These are phyloP conservation scores for Aphaenogaster ashmeadi DNA, from an alignment of 1,140 invertebrate species.

Conservation along the genomic window DNA sequence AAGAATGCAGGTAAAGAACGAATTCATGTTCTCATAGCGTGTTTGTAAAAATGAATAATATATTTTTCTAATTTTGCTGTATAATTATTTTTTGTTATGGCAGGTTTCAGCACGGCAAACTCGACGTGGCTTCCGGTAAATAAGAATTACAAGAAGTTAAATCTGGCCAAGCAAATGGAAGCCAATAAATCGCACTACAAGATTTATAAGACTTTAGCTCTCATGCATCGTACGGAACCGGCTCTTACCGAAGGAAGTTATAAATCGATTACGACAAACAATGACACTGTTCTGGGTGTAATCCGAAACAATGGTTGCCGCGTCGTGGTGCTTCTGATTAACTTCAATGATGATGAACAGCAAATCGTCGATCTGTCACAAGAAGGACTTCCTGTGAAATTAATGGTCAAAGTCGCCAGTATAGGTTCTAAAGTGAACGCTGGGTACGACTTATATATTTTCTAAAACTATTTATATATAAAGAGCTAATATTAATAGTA, in stretches of 20 bases:
- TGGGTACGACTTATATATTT: neutral
- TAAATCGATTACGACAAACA: slow-evolving; percentile 78
- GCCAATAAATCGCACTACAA: slow-evolving; percentile 85
- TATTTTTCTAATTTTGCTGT: neutral
- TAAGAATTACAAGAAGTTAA: slow-evolving; percentile 88
- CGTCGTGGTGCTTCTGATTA: slow-evolving; percentile 87
- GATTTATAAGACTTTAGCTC: slow-evolving; percentile 86
- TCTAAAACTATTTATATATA: neutral
- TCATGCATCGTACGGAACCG: slow-evolving; percentile 79
- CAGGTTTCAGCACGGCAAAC: slow-evolving; percentile 88
- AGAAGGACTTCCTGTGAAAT: neutral
- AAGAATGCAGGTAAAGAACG: slow-evolving; percentile 88
- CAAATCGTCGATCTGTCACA: slow-evolving; percentile 83
- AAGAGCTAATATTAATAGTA: neutral
- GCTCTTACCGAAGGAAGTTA: slow-evolving; percentile 85
- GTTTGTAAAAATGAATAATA: neutral
- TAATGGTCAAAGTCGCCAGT: neutral
- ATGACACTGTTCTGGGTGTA: slow-evolving; percentile 70
- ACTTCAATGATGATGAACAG: slow-evolving; percentile 82
- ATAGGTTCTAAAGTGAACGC: neutral
- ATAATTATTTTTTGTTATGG: neutral
- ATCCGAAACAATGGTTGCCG: slow-evolving; percentile 76
- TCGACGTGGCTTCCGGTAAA: slow-evolving; percentile 90
- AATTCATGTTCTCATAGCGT: neutral
- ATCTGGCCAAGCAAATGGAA: slow-evolving; percentile 85